A percentile compares a stretch with the other conserved stretches of the same genome.
Conservation (phyloP, 2,888 invertebrate species). For the Galeruca laticollis region DNA sequence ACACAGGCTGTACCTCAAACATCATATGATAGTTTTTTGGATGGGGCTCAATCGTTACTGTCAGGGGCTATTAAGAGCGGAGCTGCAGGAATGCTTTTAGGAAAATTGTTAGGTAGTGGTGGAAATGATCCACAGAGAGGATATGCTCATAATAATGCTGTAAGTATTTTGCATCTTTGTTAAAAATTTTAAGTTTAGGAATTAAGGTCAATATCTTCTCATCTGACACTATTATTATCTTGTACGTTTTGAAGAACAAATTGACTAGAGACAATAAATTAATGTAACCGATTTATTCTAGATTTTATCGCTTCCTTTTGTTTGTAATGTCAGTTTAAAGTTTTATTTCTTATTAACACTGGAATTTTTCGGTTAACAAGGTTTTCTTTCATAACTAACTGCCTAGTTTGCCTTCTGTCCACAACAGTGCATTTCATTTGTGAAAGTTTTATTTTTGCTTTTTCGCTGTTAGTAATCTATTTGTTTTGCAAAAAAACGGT, state of each 20-base stretch:
- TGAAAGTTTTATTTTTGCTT: slow-evolving; percentile 18
- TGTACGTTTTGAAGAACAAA: not conserved
- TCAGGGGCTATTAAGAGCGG: slow-evolving; percentile 65
- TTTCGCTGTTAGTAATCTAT: not conserved
- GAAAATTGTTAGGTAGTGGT: slow-evolving; percentile 53
- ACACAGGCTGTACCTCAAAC: slow-evolving; percentile 53
- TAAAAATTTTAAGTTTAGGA: too few species aligned
- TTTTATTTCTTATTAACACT: slow-evolving; percentile 5
- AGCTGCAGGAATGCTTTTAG: slow-evolving; percentile 62
- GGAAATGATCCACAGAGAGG: slow-evolving; percentile 49
- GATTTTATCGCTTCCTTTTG: slow-evolving; percentile 11
- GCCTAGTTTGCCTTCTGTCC: slow-evolving; percentile 38
- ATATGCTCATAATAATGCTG: slow-evolving; percentile 57
- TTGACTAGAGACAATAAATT: not conserved
- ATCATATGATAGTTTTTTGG: slow-evolving; percentile 62
- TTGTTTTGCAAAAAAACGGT: not conserved
- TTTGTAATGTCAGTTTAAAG: slow-evolving; percentile 16
- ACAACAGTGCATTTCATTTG: slow-evolving; percentile 34
- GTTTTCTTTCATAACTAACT: slow-evolving; percentile 35
- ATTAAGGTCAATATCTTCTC: too few species aligned
- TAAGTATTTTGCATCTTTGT: slow-evolving; percentile 45
- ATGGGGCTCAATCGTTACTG: slow-evolving; percentile 64
- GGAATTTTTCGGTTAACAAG: slow-evolving; percentile 6
- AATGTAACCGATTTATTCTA: not conserved
- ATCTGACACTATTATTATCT: too few species aligned